These are phyloP conservation scores for Penaeus indicus DNA, from an alignment of 1,140 invertebrate genomes.

Conservation along the genomic window DNA sequence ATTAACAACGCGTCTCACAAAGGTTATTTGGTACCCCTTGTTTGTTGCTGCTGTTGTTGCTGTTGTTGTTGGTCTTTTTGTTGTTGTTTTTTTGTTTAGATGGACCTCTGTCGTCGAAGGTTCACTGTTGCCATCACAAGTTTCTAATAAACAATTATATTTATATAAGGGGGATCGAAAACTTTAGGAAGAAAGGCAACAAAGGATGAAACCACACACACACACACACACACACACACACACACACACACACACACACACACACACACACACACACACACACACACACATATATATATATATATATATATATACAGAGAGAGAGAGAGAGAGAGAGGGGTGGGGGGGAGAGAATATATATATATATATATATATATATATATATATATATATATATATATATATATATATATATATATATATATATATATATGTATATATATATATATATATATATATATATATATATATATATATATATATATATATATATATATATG, in stretches of 20 bases:
- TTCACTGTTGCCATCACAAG: too few relatives aligned
- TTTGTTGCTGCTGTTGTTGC: too few relatives aligned
- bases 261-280: not conserved
- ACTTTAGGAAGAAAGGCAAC: too few relatives aligned
- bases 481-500: too few relatives aligned
- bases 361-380: not conserved
- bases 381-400: not conserved
- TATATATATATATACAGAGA: too few relatives aligned
- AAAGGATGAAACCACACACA: conserved; percentile 4
- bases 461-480: conserved; percentile 44
- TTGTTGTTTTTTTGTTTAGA: too few relatives aligned
- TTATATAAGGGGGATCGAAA: too few relatives aligned
- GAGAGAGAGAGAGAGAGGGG: not conserved
- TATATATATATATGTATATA: conserved; percentile 22
- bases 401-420: conserved; percentile 19
- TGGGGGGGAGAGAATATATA: conserved; percentile 1
- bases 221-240: conserved; percentile 32
- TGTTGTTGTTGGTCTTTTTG: too few relatives aligned
- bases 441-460: not conserved
- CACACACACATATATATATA: conserved; percentile 17
- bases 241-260: conserved; percentile 34
- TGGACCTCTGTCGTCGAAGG: too few relatives aligned
- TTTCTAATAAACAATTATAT: too few relatives aligned
- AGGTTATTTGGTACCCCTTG: too few relatives aligned
- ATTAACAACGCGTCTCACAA: too few relatives aligned